Evolutionary conservation across 1,140 invertebrate species (phyloP).

Genomic region (Calephelis virginiensis): DNA sequence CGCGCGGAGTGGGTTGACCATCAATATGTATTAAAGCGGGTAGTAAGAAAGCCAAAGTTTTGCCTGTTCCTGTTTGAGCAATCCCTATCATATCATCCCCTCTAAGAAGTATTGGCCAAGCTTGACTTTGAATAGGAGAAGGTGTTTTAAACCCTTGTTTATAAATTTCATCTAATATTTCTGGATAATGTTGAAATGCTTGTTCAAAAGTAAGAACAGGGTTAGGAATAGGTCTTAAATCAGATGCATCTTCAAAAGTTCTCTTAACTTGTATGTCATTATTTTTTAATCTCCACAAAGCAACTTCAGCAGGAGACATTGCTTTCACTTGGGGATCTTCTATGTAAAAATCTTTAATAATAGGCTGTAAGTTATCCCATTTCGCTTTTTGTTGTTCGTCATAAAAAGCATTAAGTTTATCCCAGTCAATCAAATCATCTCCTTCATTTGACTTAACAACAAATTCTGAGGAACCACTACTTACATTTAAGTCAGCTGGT

Average conservation of each 20-base stretch:
- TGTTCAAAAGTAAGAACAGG: slow-evolving; percentile 91
- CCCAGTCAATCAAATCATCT: slow-evolving; percentile 62
- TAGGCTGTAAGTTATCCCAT: slow-evolving; percentile 82
- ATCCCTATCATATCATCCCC: slow-evolving; percentile 95
- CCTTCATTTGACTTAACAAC: slow-evolving; percentile 49
- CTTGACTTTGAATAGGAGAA: slow-evolving; percentile 94
- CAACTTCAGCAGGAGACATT: slow-evolving; percentile 82
- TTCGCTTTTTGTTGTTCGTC: slow-evolving; percentile 77
- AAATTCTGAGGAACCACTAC: slow-evolving; percentile 49
- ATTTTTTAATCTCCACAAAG: slow-evolving; percentile 80
- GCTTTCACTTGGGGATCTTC: slow-evolving; percentile 86
- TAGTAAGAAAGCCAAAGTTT: slow-evolving; percentile 93
- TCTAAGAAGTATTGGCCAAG: slow-evolving; percentile 92
- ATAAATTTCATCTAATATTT: slow-evolving; percentile 89
- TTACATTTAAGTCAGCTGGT: slow-evolving; percentile 28
- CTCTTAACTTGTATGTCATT: slow-evolving; percentile 87
- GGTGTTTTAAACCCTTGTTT: slow-evolving; percentile 90
- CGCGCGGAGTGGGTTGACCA: slow-evolving; percentile 84
- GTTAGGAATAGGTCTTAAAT: slow-evolving; percentile 84
- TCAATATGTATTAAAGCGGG: slow-evolving; percentile 95
- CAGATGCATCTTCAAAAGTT: slow-evolving; percentile 72
- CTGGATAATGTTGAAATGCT: slow-evolving; percentile 89
- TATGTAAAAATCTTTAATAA: slow-evolving; percentile 91
- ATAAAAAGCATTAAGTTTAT: slow-evolving; percentile 67
- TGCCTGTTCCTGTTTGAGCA: slow-evolving; percentile 95